Base-by-base conservation (phyloP, 2,113 vertebrate genomes). In the Neolamprologus toae region DNA sequence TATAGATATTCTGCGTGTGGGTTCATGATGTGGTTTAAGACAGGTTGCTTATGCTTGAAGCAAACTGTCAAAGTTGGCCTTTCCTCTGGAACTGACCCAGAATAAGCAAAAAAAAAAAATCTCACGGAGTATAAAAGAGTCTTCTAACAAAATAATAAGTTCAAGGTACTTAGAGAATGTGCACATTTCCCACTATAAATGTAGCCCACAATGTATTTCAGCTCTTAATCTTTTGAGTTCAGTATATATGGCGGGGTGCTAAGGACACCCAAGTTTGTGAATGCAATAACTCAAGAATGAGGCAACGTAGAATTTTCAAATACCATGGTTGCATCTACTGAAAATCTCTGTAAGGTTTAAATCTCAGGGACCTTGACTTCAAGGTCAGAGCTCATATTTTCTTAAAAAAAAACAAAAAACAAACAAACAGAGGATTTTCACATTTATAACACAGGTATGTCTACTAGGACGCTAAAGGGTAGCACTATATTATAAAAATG, bases 401-500 rank as follows among this genome's bases (percentile, higher is more conserved):
- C 51, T 10, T n/a, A n/a, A n/a, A 5, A n/a, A 53, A 51, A 19
- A 49, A 4, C 6, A 2, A 45, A 47, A 16, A 7, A 9, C 26
- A 28, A 10, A 10, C 1, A 5, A 49, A 9, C 17, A 51, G 19
- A 53, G 51, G 9, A 53, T 53, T 21, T 53, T 53, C 19, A 53
- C 19, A 53, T 53, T 53, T 53, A 53, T 21, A 53, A 53, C 51
- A 53, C 51, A 21, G 5, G 51, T 53, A 53, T 53, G 0, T 1
- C 51, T 1, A 53, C 51, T 54, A 54, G 0, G 53, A 54, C 0
- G n/a, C 0, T 54, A 54, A 54, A 54, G 10, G 53, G 10, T 21
- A 21, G n/a, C n/a, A 21, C 51, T 53, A 53, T 53, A 53, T 53
- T 21, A 21, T 21, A 4, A 7, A 7, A n/a, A 51, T 2, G 9